Evolutionary conservation across 2,797 vertebrate genomes (phyloP), one percentile per base, ranked within the genome.

Genomic region (Coracias cyanogaster): DNA sequence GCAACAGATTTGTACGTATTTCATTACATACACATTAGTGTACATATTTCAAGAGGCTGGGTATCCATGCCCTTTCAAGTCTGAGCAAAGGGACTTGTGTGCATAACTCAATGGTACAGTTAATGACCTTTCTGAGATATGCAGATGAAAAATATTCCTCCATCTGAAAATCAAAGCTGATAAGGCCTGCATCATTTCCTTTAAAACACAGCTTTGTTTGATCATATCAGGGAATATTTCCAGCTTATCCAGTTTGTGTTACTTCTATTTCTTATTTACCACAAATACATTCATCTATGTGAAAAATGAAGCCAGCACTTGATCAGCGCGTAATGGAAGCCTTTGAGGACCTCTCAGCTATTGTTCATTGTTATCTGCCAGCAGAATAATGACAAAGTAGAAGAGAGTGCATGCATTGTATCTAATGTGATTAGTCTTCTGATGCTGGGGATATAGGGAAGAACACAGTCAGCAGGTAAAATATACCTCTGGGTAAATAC

Each of bases 261-360:
- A 54, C 22, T 90, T 78, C 28, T 79, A 4, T 76, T 84, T 90
- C 65, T 88, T 90, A 76, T 90, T 94, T 80, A 55, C 35, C 24
- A 41, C 33, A 92, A 92, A 82, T 69, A 62, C 20, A 33, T 6
- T 70, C 2, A 0, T 65, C 26, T 65, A 8, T 20, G 51, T 66
- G 70, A 84, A 89, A 96, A 77, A 76, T 49, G 58, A 84, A 28
- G 57, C 57, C 74, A 64, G 64, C 54, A 64, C n/a, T 76, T 86
- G 77, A 90, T 91, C 69, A 86, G 46, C 1, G 2, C 12, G 82
- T 92, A 69, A 80, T 57, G 60, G 70, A 89, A 83, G 20, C 31
- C 52, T 92, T 82, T 74, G 73, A 90, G 66, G 48, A 69, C 65
- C 51, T 54, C 15, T 54, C 62, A 82, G 70, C 17, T 79, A n/a